Evolutionary conservation across 1,140 invertebrate species (phyloP).

Genomic region (Rhagoletis pomonella): DNA sequence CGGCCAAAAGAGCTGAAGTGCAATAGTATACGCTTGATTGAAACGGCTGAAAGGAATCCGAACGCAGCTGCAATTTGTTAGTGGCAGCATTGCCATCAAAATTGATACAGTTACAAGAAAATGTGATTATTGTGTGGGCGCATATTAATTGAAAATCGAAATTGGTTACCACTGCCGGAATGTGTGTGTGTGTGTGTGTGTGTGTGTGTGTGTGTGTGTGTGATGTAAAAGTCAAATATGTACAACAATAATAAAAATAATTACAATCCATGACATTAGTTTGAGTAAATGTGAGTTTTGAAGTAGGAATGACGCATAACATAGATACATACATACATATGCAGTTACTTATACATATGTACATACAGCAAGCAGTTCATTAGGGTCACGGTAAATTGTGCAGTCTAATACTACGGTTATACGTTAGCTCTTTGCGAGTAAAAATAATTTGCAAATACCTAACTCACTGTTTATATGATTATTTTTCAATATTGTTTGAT

Average conservation of each 20-base stretch:
- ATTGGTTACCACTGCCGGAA: constrained; percentile 9
- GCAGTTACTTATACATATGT: no score
- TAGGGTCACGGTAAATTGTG: no score
- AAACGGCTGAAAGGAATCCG: constrained; percentile 21
- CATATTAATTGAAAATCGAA: constrained; percentile 49
- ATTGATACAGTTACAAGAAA: constrained; percentile 44
- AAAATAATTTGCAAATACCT: no score
- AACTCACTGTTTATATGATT: no score
- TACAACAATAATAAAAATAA: constrained; percentile 14
- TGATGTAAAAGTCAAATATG: background rate
- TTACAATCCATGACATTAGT: constrained; percentile 1
- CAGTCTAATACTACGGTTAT: no score
- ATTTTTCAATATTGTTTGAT: no score
- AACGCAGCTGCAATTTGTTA: constrained; percentile 10
- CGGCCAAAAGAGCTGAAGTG: background rate
- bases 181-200: background rate
- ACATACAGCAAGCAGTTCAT: no score
- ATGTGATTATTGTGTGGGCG: constrained; percentile 50
- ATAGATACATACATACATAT: no score
- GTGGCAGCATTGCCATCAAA: background rate
- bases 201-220: no score
- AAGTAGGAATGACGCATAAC: background rate
- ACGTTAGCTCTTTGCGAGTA: no score
- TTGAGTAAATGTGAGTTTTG: background rate
- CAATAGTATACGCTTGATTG: constrained; percentile 22